Evolutionary conservation across 92 coral and sea anemone genomes (phyloP).

Genomic region (Palythoa heliodiscus): DNA sequence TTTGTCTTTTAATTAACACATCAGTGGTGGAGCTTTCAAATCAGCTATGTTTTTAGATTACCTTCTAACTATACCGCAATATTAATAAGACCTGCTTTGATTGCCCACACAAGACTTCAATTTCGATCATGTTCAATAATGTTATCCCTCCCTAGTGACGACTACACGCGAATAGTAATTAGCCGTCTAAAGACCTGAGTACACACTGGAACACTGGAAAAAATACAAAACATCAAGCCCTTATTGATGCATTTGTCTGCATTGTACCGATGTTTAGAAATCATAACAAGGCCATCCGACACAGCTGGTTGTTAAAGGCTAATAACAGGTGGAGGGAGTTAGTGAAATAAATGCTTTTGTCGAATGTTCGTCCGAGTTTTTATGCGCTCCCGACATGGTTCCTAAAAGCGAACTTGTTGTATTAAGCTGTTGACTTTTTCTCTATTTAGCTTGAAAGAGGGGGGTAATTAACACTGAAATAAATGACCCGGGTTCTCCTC

Average conservation of each 20-base stretch:
- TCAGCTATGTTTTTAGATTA: constrained; percentile 1
- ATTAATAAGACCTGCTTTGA: constrained; percentile 29
- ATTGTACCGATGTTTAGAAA: constrained; percentile 44
- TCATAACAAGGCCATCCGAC: constrained; percentile 41
- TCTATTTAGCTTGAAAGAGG: constrained; percentile 33
- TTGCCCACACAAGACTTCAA: constrained; percentile 21
- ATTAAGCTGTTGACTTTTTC: constrained; percentile 12
- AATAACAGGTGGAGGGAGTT: constrained; percentile 34
- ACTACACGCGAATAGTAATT: constrained; percentile 33
- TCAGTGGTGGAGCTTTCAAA: constrained; percentile 27
- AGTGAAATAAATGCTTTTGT: constrained; percentile 26
- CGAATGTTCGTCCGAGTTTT: constrained; percentile 1
- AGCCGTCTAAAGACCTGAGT: constrained; percentile 28
- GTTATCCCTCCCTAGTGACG: constrained; percentile 10
- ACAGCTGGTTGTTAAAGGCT: constrained; percentile 44
- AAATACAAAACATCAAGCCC: constrained; percentile 5
- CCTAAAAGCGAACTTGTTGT: neutral
- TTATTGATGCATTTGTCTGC: constrained; percentile 32
- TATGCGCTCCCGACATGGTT: neutral
- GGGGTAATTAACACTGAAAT: constrained; percentile 29
- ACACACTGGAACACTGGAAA: constrained; percentile 25
- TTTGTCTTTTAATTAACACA: constrained; percentile 13
- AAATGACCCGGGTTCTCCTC: constrained; percentile 29
- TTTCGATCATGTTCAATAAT: constrained; percentile 1
- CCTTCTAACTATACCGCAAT: constrained; percentile 3